Evolutionary conservation across 1,140 invertebrate genomes (phyloP), one percentile per base, ranked within the genome.

Genomic region (Brachystomella parvula): DNA sequence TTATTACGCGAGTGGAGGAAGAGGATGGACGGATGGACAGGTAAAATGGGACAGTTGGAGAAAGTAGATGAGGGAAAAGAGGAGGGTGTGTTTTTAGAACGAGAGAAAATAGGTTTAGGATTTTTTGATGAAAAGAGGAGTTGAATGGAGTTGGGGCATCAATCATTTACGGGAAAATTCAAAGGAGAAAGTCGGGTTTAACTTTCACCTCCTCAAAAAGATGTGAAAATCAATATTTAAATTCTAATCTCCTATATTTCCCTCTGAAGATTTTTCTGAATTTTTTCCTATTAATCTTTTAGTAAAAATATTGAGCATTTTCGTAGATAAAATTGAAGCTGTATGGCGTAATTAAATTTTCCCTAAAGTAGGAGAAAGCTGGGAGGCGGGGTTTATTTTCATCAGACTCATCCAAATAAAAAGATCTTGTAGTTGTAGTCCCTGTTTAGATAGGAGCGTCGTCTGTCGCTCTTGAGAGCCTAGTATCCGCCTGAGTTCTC

Each of bases 121-220:
- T 53, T 53, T 53, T 53, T 53, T 29, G 30, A 31, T 29, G 57
- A 28, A 31, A 59, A 31, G 57, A 59, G 57, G 9, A 31, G 30
- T 9, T 12, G 26, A 59, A 29, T 3, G 35, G 35, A 39, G 19
- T 39, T 67, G 63, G 58, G 53, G 66, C 66, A 67, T 67, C 61
- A 67, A 67, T 67, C 66, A 67, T 67, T 67, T 63, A 67, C 32
- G 47, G 31, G 26, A 9, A n/a, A n/a, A n/a, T n/a, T n/a, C n/a
- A n/a, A n/a, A n/a, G n/a, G n/a, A n/a, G n/a, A n/a, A n/a, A n/a
- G n/a, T n/a, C n/a, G n/a, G n/a, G n/a, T n/a, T n/a, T n/a, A n/a
- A n/a, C n/a, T n/a, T n/a, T n/a, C n/a, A n/a, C n/a, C n/a, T n/a
- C n/a, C n/a, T n/a, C n/a, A n/a, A n/a, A n/a, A n/a, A n/a, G n/a